Evolutionary conservation across 1,140 invertebrate genomes (phyloP).

Genomic region (Lordiphosa collinella): DNA sequence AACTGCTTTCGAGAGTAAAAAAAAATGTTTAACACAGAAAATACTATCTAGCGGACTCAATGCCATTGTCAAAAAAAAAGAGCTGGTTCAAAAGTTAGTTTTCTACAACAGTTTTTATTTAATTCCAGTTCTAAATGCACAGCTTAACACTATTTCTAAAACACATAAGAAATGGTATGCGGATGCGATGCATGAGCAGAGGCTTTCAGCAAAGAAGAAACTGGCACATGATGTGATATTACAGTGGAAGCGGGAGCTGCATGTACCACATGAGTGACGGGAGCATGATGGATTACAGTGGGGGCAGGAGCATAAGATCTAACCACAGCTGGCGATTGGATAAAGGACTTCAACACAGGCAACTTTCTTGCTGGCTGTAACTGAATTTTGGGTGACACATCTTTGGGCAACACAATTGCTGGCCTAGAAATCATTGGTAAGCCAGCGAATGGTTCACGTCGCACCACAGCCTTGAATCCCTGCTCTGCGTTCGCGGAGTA

Average conservation of each 20-base stretch:
- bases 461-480: slow-evolving; percentile 79
- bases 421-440: background rate
- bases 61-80: too few species aligned
- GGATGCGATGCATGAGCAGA: slow-evolving; percentile 48
- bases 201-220: slow-evolving; percentile 36
- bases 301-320: slow-evolving; percentile 39
- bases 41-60: too few species aligned
- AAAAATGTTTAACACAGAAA: too few species aligned
- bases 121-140: background rate
- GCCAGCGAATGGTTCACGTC: slow-evolving; percentile 72
- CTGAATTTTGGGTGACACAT: slow-evolving; percentile 20
- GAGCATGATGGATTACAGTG: slow-evolving; percentile 59
- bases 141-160: slow-evolving; percentile 8
- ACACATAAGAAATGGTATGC: slow-evolving; percentile 61
- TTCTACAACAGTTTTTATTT: background rate
- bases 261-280: slow-evolving; percentile 62
- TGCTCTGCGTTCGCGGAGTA: slow-evolving; percentile 72
- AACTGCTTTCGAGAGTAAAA: too few species aligned
- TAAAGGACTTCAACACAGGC: slow-evolving; percentile 20
- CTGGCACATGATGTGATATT: slow-evolving; percentile 52
- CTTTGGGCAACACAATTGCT: background rate
- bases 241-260: slow-evolving; percentile 37
- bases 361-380: slow-evolving; percentile 18
- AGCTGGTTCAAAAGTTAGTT: too few species aligned
- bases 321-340: slow-evolving; percentile 33